Evolutionary conservation across 1,140 invertebrate genomes (phyloP).

Genomic region (Aporrectodea caliginosa): DNA sequence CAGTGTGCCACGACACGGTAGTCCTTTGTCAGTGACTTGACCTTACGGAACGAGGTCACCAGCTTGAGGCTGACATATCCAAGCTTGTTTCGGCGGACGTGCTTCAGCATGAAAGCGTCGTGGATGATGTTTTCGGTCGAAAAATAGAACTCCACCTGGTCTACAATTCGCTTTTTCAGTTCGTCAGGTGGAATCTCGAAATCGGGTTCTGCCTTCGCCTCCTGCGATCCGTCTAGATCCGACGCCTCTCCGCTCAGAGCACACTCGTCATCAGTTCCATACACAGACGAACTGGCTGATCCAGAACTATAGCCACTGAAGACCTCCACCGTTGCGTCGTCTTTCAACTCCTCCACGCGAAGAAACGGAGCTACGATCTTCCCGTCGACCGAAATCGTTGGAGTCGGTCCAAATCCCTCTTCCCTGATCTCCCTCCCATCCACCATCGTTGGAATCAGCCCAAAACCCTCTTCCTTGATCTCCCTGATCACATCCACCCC

Average conservation of each 20-base stretch:
- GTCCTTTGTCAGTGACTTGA: slow-evolving; percentile 75
- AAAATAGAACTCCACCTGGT: slow-evolving; percentile 2
- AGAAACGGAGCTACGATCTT: background rate
- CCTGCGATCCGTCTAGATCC: background rate
- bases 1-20: slow-evolving; percentile 85
- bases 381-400: background rate
- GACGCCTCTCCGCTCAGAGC: background rate
- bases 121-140: background rate
- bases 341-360: background rate
- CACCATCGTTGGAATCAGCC: background rate
- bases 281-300: background rate
- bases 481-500: background rate
- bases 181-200: background rate
- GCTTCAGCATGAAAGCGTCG: slow-evolving; percentile 91
- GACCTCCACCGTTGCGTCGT: background rate
- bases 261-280: background rate
- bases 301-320: background rate
- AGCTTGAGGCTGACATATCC: slow-evolving; percentile 90
- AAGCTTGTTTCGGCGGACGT: slow-evolving; percentile 88
- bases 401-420: background rate
- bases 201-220: background rate
- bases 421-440: background rate
- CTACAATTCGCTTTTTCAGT: slow-evolving; percentile 11
- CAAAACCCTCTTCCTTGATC: background rate
- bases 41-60: slow-evolving; percentile 79